Evolutionary conservation across 2,113 vertebrate species (phyloP).

Genomic region (Marmota flaviventris): DNA sequence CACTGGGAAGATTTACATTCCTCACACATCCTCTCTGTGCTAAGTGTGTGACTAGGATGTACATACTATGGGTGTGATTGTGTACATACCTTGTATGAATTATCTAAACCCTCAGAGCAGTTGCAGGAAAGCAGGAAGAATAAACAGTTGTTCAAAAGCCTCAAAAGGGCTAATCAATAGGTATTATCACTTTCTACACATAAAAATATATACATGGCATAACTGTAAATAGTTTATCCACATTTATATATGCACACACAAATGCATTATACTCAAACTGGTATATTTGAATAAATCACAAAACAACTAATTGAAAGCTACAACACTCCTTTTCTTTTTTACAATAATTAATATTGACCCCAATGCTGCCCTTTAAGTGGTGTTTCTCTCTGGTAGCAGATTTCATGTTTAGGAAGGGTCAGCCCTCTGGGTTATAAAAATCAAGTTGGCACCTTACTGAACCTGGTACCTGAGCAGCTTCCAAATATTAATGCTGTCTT

Average conservation of each 20-base stretch:
- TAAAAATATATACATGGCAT: slow-evolving; percentile 56
- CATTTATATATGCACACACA: slow-evolving; percentile 10
- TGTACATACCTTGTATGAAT: slow-evolving; percentile 84
- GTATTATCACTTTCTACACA: slow-evolving; percentile 71
- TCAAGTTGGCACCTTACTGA: slow-evolving; percentile 18
- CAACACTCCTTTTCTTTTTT: slow-evolving; percentile 44
- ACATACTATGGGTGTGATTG: slow-evolving; percentile 78
- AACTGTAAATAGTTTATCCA: slow-evolving; percentile 65
- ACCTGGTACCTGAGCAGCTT: neutral
- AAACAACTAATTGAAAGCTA: slow-evolving; percentile 44
- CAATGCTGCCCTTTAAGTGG: neutral
- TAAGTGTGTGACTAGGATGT: slow-evolving; percentile 71
- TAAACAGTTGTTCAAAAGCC: slow-evolving; percentile 55
- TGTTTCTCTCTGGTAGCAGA: neutral
- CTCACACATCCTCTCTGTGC: slow-evolving; percentile 74
- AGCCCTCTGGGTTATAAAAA: neutral
- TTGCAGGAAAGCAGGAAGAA: slow-evolving; percentile 45
- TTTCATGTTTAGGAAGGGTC: neutral
- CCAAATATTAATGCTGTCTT: slow-evolving; percentile 17
- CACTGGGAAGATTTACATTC: slow-evolving; percentile 51
- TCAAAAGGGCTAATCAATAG: slow-evolving; percentile 61
- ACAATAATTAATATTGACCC: neutral
- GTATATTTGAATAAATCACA: slow-evolving; percentile 56
- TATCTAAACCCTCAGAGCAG: slow-evolving; percentile 70
- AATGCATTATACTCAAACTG: slow-evolving; percentile 57